Conservation (phyloP, 2,797 vertebrate species). For the Acanthis flammea region DNA sequence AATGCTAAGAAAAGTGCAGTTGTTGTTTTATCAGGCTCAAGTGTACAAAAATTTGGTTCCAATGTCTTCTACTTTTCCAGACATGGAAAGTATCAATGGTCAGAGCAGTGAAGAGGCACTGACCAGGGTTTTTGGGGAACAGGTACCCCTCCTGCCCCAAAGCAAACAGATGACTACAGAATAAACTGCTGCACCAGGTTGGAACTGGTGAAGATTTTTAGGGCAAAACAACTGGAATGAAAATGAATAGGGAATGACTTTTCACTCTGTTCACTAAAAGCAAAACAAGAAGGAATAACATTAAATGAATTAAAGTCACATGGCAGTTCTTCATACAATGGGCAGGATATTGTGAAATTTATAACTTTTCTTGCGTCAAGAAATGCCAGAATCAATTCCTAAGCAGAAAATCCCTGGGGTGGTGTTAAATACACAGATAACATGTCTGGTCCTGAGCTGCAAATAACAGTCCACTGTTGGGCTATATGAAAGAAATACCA, state of each 20-base stretch:
- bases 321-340: background rate
- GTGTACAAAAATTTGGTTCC: background rate
- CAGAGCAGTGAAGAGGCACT: background rate
- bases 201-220: background rate
- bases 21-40: background rate
- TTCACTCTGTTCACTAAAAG: background rate
- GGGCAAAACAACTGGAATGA: background rate
- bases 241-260: background rate
- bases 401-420: background rate
- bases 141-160: background rate
- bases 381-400: background rate
- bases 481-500: background rate
- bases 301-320: background rate
- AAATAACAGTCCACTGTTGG: background rate
- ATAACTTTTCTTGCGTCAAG: background rate
- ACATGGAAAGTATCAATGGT: rapidly evolving
- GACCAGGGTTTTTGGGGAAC: background rate
- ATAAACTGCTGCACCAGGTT: background rate
- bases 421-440: background rate
- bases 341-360: background rate
- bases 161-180: background rate
- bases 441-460: background rate
- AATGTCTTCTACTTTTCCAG: background rate
- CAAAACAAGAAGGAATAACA: background rate
- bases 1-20: background rate